Percentiles rank a stretch among this genome's conserved stretches.
Evolutionary conservation across 2,113 vertebrate species (phyloP).

Genomic region (Labrus mixtus): DNA sequence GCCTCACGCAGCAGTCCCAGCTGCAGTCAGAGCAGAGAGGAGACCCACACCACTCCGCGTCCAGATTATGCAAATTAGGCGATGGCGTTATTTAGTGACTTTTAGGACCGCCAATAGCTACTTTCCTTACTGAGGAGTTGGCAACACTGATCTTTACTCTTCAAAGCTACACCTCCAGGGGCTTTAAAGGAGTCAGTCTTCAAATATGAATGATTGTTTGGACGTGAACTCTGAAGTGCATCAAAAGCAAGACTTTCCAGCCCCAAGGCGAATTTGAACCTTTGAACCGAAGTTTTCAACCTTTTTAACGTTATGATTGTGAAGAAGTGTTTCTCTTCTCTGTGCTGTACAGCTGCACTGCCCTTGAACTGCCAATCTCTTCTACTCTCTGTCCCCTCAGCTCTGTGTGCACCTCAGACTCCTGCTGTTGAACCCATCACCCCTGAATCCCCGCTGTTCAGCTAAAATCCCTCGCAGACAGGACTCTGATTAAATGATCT

Average conservation of each 20-base stretch:
- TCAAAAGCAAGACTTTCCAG: neutral
- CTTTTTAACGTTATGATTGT: neutral
- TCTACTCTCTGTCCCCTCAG: neutral
- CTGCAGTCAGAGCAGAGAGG: no score
- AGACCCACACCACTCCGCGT: no score
- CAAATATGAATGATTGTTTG: neutral
- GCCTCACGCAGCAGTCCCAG: no score
- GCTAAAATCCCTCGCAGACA: slow-evolving; percentile 27
- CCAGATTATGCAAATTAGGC: no score
- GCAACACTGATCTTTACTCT: no score
- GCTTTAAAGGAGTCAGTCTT: neutral
- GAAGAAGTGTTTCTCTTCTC: neutral
- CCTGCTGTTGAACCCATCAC: slow-evolving; percentile 14
- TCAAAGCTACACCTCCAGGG: no score
- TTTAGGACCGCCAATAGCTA: no score
- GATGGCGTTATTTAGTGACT: no score
- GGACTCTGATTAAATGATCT: slow-evolving; percentile 31
- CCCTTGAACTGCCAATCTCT: slow-evolving; percentile 29
- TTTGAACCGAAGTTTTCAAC: no score
- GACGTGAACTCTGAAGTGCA: neutral
- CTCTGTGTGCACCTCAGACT: slow-evolving; percentile 6
- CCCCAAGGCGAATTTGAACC: neutral
- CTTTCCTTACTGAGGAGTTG: no score
- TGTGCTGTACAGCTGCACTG: neutral
- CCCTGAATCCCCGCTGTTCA: slow-evolving; percentile 8